Evolutionary conservation across 1,140 invertebrate species (phyloP).

Genomic region (Brachionus asplanchnoidis): DNA sequence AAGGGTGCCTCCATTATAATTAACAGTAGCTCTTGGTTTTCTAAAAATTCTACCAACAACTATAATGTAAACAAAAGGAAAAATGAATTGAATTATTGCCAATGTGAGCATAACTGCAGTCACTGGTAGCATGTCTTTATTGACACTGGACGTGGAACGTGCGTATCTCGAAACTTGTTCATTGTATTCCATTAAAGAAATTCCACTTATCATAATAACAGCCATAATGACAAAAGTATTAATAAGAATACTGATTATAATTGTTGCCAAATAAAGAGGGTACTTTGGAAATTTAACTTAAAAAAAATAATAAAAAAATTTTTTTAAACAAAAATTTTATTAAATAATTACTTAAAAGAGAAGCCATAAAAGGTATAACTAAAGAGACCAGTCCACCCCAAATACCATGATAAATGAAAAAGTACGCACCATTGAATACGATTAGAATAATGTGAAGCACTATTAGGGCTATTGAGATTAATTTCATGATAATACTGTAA

Average conservation of each 20-base stretch:
- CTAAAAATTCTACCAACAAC: background rate
- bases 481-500: background rate
- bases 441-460: background rate
- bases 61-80: background rate
- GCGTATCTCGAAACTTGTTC: background rate
- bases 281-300: background rate
- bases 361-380: background rate
- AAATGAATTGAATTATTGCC: background rate
- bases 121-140: background rate
- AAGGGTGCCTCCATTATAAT: background rate
- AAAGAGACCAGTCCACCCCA: background rate
- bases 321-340: background rate
- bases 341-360: background rate
- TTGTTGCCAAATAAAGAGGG: background rate
- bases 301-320: background rate
- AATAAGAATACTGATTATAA: background rate
- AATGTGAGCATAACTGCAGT: background rate
- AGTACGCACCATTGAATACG: background rate
- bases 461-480: background rate
- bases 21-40: background rate
- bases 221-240: background rate
- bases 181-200: background rate
- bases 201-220: background rate
- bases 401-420: background rate
- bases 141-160: background rate